Percentiles rank a stretch among this genome's conserved stretches.
Evolutionary conservation across 2,888 invertebrate genomes (phyloP).

Genomic region (Acrobeloides nanus): DNA sequence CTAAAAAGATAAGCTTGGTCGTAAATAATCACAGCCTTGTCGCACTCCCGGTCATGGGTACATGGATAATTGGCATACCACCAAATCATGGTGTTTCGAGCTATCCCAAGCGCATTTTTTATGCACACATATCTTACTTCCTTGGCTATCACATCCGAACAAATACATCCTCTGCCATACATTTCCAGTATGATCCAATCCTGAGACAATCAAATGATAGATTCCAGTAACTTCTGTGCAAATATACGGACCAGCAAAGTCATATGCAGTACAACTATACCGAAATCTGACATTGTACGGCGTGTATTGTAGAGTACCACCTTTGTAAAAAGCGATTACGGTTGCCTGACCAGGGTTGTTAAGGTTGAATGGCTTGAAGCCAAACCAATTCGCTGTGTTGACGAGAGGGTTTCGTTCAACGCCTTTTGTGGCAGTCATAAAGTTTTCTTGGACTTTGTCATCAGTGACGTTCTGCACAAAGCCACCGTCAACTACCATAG

Average conservation of each 20-base stretch:
- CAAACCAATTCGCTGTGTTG: slow-evolving; percentile 21
- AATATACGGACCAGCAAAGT: slow-evolving; percentile 19
- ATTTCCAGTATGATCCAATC: slow-evolving; percentile 31
- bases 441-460: slow-evolving; percentile 27
- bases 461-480: slow-evolving; percentile 25
- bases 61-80: too few species aligned
- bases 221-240: slow-evolving; percentile 22
- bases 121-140: too few species aligned
- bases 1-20: too few species aligned
- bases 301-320: background rate
- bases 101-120: too few species aligned
- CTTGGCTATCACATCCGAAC: slow-evolving; percentile 33
- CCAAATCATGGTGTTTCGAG: too few species aligned
- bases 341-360: slow-evolving; percentile 1
- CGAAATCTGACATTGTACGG: slow-evolving; percentile 18
- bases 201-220: slow-evolving; percentile 26
- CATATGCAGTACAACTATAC: slow-evolving; percentile 29
- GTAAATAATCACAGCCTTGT: too few species aligned
- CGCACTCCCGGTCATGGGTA: too few species aligned
- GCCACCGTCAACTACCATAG: slow-evolving; percentile 33
- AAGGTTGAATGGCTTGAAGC: slow-evolving; percentile 14
- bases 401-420: slow-evolving; percentile 26
- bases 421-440: slow-evolving; percentile 17
- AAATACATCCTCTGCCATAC: slow-evolving; percentile 35
- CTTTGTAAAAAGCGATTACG: slow-evolving; percentile 4